phyloP scores from a whole-genome alignment of 2,797 vertebrate species.

The Sternarchorhynchus goeldii region DNA sequence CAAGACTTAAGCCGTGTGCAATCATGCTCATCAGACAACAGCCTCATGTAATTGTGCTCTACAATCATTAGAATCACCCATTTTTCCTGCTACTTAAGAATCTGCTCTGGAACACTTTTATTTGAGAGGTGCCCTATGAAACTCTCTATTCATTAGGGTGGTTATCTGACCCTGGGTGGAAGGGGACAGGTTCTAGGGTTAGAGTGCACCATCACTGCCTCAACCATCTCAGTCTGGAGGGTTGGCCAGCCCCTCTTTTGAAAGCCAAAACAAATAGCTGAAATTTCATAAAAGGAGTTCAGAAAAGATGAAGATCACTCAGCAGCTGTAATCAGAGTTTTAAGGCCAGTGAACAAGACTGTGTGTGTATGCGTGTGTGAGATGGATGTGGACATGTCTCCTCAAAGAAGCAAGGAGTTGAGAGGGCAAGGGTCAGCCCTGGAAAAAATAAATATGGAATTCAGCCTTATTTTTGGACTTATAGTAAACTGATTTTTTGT shows the following conservation, averaged over 20 bases:
- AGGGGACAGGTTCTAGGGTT: not conserved
- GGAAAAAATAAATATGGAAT: too few species aligned
- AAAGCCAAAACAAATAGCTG: constrained; percentile 24
- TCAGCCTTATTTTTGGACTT: too few species aligned
- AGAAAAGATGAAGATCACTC: constrained; percentile 26
- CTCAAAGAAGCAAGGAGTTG: too few species aligned
- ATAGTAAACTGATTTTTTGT: too few species aligned
- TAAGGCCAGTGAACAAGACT: constrained; percentile 12
- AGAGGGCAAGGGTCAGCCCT: too few species aligned
- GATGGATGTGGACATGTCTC: not conserved
- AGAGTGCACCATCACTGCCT: not conserved
- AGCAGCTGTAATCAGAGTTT: constrained; percentile 41
- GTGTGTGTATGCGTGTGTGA: not conserved
- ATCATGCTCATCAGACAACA: constrained; percentile 53
- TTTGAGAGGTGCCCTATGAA: constrained; percentile 11
- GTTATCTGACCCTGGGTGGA: constrained; percentile 7
- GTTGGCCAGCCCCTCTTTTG: constrained; percentile 13
- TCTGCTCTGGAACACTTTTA: constrained; percentile 22
- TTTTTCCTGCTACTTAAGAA: constrained; percentile 23
- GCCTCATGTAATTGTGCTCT: constrained; percentile 42
- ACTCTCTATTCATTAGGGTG: constrained; percentile 16
- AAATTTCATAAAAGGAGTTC: constrained; percentile 20
- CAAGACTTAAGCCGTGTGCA: constrained; percentile 47
- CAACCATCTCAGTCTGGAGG: constrained; percentile 29
- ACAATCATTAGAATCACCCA: constrained; percentile 34